These are phyloP conservation scores for Euphydryas editha DNA, from an alignment of 2,888 invertebrate species.

Conservation along the genomic window DNA sequence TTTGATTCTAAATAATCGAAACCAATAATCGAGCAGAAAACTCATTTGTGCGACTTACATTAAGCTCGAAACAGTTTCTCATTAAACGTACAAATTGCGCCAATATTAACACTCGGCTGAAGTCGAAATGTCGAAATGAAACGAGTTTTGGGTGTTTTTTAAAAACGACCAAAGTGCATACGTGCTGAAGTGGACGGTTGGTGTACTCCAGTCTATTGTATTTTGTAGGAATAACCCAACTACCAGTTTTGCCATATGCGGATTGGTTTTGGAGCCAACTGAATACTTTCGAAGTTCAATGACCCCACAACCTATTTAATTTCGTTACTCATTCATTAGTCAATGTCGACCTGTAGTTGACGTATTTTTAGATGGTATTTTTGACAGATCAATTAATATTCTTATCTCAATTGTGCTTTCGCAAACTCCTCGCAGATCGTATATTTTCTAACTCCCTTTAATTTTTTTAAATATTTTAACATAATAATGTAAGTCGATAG, in stretches of 20 bases:
- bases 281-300: conserved; percentile 1
- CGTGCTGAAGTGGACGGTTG: conserved; percentile 47
- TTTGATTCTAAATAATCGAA: conserved; percentile 4
- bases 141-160: conserved; percentile 59
- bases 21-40: conserved; percentile 23
- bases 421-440: too few species aligned
- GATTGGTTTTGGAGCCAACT: conserved; percentile 11
- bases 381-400: conserved; percentile 1
- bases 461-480: too few species aligned
- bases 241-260: conserved; percentile 13
- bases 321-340: neutral
- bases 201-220: conserved; percentile 16
- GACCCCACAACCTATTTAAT: conserved; percentile 8
- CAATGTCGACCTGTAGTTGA: conserved; percentile 4
- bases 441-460: too few species aligned
- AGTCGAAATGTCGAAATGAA: conserved; percentile 53
- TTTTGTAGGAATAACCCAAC: conserved; percentile 15
- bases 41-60: conserved; percentile 31
- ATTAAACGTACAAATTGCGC: conserved; percentile 51
- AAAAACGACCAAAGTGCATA: conserved; percentile 53
- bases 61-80: conserved; percentile 37
- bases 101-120: conserved; percentile 55
- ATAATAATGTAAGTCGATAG: too few species aligned
- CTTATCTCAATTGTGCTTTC: neutral
- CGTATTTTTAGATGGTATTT: neutral